Percentiles rank a stretch among this genome's conserved stretches.
These are phyloP conservation scores for Accipiter cooperii DNA, from an alignment of 2,113 vertebrate species.

Conservation along the genomic window DNA sequence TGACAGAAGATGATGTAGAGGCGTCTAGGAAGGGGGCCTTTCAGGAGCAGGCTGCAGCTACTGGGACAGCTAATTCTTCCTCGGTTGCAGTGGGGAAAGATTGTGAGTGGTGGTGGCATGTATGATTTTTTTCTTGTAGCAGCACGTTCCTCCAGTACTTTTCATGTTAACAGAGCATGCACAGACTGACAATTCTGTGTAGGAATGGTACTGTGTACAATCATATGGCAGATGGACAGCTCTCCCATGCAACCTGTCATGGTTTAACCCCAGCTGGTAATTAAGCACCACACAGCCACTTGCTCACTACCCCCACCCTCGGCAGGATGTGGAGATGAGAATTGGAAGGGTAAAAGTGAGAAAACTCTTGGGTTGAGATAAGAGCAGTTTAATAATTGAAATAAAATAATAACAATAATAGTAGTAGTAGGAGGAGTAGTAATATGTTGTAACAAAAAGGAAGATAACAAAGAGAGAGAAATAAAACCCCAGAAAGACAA, in stretches of 20 bases:
- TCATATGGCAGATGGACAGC: neutral
- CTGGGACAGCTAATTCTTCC: neutral
- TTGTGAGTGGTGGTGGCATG: neutral
- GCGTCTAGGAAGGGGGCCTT: neutral
- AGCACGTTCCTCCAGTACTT: neutral
- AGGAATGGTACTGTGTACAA: neutral
- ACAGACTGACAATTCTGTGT: neutral
- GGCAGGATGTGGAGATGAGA: neutral
- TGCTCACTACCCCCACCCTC: neutral
- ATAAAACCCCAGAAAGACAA: neutral
- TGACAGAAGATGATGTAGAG: neutral
- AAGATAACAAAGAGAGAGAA: neutral
- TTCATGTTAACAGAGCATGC: neutral
- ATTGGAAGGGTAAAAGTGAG: neutral
- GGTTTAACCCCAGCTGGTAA: neutral
- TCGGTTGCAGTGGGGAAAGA: neutral
- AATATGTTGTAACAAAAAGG: neutral
- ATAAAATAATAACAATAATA: neutral
- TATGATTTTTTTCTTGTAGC: neutral
- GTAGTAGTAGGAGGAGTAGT: neutral
- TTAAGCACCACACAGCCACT: neutral
- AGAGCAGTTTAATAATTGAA: neutral
- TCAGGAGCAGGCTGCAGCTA: neutral
- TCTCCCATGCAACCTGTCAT: neutral
- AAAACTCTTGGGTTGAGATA: neutral